phyloP scores from a whole-genome alignment of 1,140 invertebrate species.

The Pseudomyrmex dendroicus region DNA sequence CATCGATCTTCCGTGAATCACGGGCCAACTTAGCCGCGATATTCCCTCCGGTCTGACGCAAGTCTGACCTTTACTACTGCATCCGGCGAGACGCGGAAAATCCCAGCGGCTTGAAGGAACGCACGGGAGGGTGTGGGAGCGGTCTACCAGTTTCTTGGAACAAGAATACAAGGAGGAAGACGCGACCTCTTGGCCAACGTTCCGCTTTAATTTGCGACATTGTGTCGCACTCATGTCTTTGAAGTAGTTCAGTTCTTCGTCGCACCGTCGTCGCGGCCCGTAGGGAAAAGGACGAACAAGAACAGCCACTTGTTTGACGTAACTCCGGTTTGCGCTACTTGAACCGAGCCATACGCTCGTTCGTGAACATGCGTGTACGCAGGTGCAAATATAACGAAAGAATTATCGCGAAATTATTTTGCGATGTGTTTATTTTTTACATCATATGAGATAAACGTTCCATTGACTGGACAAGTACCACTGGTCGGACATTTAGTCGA shows the following conservation, averaged over 20 bases:
- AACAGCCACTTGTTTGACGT: conserved; percentile 72
- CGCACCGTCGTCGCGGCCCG: conserved; percentile 33
- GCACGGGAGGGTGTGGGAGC: background rate
- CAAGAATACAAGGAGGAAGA: conserved; percentile 24
- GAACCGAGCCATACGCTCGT: conserved; percentile 27
- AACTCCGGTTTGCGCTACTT: conserved; percentile 74
- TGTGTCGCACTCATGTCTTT: conserved; percentile 72
- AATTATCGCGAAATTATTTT: no score
- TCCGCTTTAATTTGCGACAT: conserved; percentile 77
- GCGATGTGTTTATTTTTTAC: no score
- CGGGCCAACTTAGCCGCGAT: conserved; percentile 58
- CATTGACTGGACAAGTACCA: no score
- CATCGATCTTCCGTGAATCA: conserved; percentile 66
- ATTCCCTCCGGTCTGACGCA: conserved; percentile 52
- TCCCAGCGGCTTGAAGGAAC: conserved; percentile 18
- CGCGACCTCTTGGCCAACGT: conserved; percentile 60
- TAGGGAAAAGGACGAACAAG: conserved; percentile 35
- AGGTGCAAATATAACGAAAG: no score
- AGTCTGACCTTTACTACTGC: conserved; percentile 65
- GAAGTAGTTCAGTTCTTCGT: conserved; percentile 70
- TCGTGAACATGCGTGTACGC: conserved; percentile 43
- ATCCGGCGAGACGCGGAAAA: conserved; percentile 29
- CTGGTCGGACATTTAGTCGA: no score
- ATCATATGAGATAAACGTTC: no score
- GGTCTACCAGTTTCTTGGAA: conserved; percentile 41